A percentile compares a stretch with the other conserved stretches of the same genome.
Conservation (phyloP, 2,888 invertebrate genomes). For the Platerodrilus igneus region DNA sequence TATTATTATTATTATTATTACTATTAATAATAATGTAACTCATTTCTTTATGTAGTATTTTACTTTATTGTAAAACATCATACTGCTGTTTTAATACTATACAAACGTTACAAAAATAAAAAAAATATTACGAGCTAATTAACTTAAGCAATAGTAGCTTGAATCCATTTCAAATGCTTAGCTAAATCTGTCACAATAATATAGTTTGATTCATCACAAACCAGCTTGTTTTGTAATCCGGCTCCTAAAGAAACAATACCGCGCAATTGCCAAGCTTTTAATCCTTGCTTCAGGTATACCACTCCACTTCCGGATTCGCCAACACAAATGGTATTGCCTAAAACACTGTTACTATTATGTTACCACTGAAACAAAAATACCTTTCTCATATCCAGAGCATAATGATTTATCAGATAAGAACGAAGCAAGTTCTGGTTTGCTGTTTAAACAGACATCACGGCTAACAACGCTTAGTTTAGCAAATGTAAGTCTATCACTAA, state of each 20-base stretch:
- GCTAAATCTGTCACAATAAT: constrained; percentile 60
- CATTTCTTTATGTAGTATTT: neutral
- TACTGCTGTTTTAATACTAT: too few species aligned
- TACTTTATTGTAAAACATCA: constrained; percentile 1
- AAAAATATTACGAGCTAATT: too few species aligned
- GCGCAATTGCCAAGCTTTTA: constrained; percentile 39
- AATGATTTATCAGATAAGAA: constrained; percentile 54
- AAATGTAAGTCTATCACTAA: constrained; percentile 53
- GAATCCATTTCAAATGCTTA: constrained; percentile 53
- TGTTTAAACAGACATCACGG: constrained; percentile 55
- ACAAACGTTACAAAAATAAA: too few species aligned
- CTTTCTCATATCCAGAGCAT: constrained; percentile 40
- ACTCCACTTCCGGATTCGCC: constrained; percentile 48
- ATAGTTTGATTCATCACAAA: constrained; percentile 58
- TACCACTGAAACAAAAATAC: constrained; percentile 18
- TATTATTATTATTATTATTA: too few species aligned
- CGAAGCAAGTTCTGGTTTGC: constrained; percentile 56
- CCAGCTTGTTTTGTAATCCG: constrained; percentile 50
- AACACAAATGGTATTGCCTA: constrained; percentile 57
- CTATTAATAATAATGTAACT: too few species aligned
- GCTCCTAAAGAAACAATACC: constrained; percentile 58
- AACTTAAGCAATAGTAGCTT: constrained; percentile 14
- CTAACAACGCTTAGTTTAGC: constrained; percentile 59
- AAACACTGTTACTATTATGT: neutral
- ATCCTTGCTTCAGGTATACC: constrained; percentile 37